phyloP scores from a whole-genome alignment of 2,113 vertebrate genomes.

The Trematocara unimaculatum region DNA sequence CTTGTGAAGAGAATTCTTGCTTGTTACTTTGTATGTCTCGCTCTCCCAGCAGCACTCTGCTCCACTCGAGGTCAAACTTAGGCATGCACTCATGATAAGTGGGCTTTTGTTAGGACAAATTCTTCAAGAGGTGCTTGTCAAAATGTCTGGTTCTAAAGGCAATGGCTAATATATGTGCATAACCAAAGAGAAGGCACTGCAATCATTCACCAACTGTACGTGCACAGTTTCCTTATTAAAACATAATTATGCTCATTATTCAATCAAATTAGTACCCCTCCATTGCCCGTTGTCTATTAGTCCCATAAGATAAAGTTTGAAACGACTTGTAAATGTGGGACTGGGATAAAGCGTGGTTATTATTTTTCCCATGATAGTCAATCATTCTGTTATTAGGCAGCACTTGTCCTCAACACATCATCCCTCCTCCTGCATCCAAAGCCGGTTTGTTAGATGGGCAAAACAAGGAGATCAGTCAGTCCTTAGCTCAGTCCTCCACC shows the following conservation, averaged over 20 bases:
- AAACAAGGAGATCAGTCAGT: slow-evolving; percentile 37
- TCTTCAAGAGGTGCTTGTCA: slow-evolving; percentile 41
- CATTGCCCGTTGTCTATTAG: slow-evolving; percentile 44
- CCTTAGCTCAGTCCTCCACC: background rate
- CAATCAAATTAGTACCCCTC: slow-evolving; percentile 42
- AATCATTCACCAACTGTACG: slow-evolving; percentile 15
- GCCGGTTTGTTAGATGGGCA: slow-evolving; percentile 12
- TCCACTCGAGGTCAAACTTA: slow-evolving; percentile 27
- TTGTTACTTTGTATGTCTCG: background rate
- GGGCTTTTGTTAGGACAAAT: slow-evolving; percentile 43
- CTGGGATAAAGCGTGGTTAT: slow-evolving; percentile 17
- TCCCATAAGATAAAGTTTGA: slow-evolving; percentile 46
- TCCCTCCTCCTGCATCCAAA: slow-evolving; percentile 5
- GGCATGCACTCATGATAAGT: slow-evolving; percentile 30
- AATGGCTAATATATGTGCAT: slow-evolving; percentile 36
- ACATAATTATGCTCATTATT: slow-evolving; percentile 53
- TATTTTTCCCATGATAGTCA: slow-evolving; percentile 22
- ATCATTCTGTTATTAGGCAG: slow-evolving; percentile 35
- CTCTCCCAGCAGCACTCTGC: background rate
- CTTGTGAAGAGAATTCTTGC: background rate
- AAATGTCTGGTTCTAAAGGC: slow-evolving; percentile 24
- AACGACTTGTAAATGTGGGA: slow-evolving; percentile 42
- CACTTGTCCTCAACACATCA: background rate
- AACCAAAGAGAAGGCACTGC: slow-evolving; percentile 20
- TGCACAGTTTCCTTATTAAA: slow-evolving; percentile 28